Percentiles rank a stretch among this genome's conserved stretches.
These are phyloP conservation scores for Gryllus longicercus DNA, from an alignment of 2,888 invertebrate genomes.

Conservation along the genomic window DNA sequence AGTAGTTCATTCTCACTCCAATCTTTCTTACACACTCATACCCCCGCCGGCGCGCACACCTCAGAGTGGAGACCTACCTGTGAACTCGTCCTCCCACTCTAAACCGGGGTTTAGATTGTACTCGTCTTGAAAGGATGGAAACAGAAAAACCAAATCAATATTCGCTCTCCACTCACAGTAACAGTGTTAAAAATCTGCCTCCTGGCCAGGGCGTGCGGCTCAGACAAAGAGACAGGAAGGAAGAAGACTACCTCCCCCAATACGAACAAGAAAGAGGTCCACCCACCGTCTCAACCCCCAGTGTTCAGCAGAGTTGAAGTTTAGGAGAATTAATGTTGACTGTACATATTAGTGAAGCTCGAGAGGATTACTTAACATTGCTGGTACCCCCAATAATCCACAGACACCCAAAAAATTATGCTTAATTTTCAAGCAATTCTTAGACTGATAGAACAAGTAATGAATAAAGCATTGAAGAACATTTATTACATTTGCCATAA, in stretches of 20 bases:
- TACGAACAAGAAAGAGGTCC: neutral
- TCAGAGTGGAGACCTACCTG: constrained; percentile 76
- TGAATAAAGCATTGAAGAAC: no score
- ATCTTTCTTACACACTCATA: neutral
- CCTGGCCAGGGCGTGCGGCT: neutral
- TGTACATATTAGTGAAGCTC: no score
- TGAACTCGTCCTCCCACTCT: constrained; percentile 99
- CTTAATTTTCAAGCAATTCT: no score
- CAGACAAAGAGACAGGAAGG: constrained; percentile 3
- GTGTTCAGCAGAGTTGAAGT: no score
- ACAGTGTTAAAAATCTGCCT: constrained; percentile 20
- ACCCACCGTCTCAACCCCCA: neutral
- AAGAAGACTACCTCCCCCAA: neutral
- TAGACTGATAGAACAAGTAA: no score
- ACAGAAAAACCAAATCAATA: constrained; percentile 53
- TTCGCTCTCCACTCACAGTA: constrained; percentile 23
- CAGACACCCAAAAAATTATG: no score
- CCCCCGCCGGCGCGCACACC: constrained; percentile 4
- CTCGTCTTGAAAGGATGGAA: constrained; percentile 82
- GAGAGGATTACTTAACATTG: no score
- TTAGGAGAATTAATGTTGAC: no score
- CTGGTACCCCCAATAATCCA: no score
- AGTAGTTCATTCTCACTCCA: neutral
- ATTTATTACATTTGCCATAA: no score
- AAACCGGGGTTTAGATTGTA: constrained; percentile 99